phyloP scores from a whole-genome alignment of 2,113 vertebrate species.

The human region GRCh38 chr14:66962001-66962500 shows the following conservation, averaged over 20 bases:
- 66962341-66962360: not conserved
- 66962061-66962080: slow-evolving; percentile 1
- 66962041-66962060: not conserved
- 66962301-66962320: not conserved
- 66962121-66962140: not conserved
- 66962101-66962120: not conserved
- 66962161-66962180: not conserved
- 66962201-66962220: not conserved
- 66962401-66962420: not conserved
- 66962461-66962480: not conserved
- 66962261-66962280: not conserved
- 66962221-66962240: not conserved
- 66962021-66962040: too few relatives aligned
- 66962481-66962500: not conserved
- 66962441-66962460: not conserved
- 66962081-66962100: not conserved
- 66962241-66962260: not conserved
- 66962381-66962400: not conserved
- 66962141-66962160: not conserved
- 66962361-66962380: not conserved
- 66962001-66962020: too few relatives aligned
- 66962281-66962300: not conserved
- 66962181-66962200: not conserved
- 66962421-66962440: not conserved
- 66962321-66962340: not conserved